Evolutionary conservation across 1,140 invertebrate genomes (phyloP).

Genomic region (Acromyrmex heyeri): DNA sequence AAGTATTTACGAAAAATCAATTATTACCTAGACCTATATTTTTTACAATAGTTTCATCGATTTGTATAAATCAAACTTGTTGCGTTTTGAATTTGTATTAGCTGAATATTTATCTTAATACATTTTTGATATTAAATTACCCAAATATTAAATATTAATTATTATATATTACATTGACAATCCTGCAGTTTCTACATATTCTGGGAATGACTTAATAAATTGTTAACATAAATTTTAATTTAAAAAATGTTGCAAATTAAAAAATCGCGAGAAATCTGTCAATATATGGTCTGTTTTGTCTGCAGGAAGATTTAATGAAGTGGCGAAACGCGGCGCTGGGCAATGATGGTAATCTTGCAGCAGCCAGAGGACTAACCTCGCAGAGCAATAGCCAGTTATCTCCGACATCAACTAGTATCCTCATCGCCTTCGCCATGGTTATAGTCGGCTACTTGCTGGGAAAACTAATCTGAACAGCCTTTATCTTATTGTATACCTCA

Average conservation of each 20-base stretch:
- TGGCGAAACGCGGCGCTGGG: constrained; percentile 81
- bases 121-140: neutral
- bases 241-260: neutral
- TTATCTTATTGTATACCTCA: constrained; percentile 76
- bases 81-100: neutral
- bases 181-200: neutral
- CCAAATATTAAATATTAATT: neutral
- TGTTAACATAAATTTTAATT: neutral
- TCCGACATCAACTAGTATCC: constrained; percentile 76
- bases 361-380: constrained; percentile 77
- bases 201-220: constrained; percentile 2
- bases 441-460: constrained; percentile 84
- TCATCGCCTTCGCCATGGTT: constrained; percentile 82
- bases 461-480: constrained; percentile 85
- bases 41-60: neutral
- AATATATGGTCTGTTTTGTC: neutral
- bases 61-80: neutral
- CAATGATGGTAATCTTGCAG: constrained; percentile 78
- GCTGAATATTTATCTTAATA: neutral
- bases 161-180: neutral
- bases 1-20: constrained; percentile 71
- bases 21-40: neutral
- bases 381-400: constrained; percentile 77
- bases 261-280: neutral
- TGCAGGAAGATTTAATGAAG: constrained; percentile 84